phyloP scores from a whole-genome alignment of 2,797 vertebrate species.

The Pantherophis alleghaniensis region DNA sequence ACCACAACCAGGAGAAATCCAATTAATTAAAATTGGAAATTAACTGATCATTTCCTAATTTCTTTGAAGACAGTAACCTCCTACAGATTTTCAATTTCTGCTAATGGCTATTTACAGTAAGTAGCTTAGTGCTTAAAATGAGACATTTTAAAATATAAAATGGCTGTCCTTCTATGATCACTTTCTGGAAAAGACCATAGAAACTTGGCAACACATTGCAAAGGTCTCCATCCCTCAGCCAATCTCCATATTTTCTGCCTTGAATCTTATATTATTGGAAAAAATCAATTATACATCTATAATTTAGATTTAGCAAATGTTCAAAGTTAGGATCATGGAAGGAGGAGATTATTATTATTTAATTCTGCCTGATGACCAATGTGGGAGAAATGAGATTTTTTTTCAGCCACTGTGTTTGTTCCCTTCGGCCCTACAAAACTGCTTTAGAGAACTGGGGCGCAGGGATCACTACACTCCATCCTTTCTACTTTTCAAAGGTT shows the following conservation, averaged over 20 bases:
- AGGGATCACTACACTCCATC: neutral
- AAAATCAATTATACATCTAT: neutral
- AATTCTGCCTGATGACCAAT: neutral
- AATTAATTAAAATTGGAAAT: constrained; percentile 16
- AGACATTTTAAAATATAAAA: neutral
- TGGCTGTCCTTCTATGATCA: neutral
- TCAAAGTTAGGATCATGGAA: neutral
- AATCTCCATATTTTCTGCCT: neutral
- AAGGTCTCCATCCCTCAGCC: neutral
- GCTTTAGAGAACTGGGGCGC: neutral
- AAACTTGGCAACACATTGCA: neutral
- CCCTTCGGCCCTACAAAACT: neutral
- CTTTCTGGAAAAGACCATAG: neutral
- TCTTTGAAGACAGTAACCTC: neutral
- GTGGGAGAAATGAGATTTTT: neutral
- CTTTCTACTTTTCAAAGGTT: neutral
- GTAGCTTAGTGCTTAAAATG: neutral
- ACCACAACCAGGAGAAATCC: neutral
- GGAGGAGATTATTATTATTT: neutral
- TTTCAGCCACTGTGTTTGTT: neutral
- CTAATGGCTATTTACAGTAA: neutral
- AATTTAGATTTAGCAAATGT: neutral
- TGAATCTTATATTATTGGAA: neutral
- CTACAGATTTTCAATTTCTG: constrained; percentile 8
- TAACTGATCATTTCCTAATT: neutral